These are phyloP conservation scores for Pseudomyrmex cubaensis DNA, from an alignment of 1,140 invertebrate genomes.

Conservation along the genomic window DNA sequence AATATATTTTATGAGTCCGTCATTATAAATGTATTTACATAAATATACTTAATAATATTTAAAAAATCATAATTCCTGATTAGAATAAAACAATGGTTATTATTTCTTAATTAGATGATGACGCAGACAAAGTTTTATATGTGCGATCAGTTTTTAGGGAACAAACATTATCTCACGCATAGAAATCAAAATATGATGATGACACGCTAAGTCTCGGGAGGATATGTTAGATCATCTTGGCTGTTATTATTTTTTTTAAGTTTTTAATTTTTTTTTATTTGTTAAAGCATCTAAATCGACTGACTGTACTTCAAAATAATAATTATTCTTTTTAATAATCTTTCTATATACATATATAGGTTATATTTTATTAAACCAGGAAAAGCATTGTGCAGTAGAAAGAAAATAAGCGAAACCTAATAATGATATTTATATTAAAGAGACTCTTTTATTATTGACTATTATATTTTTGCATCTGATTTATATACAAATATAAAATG, in stretches of 20 bases:
- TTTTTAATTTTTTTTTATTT: neutral
- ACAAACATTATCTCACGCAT: too few species aligned
- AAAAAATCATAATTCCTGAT: too few species aligned
- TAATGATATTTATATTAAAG: constrained; percentile 3
- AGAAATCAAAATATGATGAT: neutral
- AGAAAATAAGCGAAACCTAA: neutral
- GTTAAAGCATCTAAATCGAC: neutral
- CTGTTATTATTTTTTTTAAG: neutral
- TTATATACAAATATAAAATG: neutral
- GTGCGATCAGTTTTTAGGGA: too few species aligned
- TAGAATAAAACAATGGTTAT: too few species aligned
- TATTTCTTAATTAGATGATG: too few species aligned
- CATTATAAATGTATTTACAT: too few species aligned
- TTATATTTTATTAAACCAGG: constrained; percentile 4
- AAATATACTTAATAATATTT: too few species aligned
- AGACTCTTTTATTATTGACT: constrained; percentile 13
- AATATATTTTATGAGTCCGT: too few species aligned
- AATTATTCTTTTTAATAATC: neutral
- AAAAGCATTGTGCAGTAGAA: neutral
- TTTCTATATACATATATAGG: neutral
- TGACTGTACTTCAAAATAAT: neutral
- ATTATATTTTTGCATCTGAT: constrained; percentile 12
- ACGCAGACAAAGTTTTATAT: too few species aligned
- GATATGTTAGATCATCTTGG: constrained; percentile 25
- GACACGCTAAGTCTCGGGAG: constrained; percentile 41